Percentiles rank a stretch among this genome's conserved stretches.
phyloP scores from a whole-genome alignment of 2,797 vertebrate genomes.

The Melanotaenia boesemani region DNA sequence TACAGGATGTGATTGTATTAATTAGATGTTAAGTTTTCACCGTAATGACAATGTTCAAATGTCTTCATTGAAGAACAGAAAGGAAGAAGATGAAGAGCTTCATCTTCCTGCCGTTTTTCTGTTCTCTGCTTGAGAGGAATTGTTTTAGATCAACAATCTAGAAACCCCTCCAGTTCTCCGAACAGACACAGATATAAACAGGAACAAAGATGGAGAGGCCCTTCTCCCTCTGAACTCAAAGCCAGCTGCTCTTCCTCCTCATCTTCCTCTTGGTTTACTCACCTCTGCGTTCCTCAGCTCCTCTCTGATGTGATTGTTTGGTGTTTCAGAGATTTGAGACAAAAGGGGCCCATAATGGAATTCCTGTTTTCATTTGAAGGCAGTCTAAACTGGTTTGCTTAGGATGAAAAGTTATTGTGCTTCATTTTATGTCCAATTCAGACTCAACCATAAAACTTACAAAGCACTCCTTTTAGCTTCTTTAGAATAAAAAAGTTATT shows the following conservation, averaged over 20 bases:
- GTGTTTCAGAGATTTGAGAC: slow-evolving; percentile 38
- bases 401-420: neutral
- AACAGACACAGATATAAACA: slow-evolving; percentile 66
- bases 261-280: slow-evolving; percentile 28
- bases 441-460: too few relatives aligned
- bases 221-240: slow-evolving; percentile 60
- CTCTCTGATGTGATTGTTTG: slow-evolving; percentile 52
- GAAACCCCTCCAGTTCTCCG: slow-evolving; percentile 26
- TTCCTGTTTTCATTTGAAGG: slow-evolving; percentile 28
- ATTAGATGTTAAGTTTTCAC: neutral
- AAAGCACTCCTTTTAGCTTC: too few relatives aligned
- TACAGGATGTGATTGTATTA: neutral
- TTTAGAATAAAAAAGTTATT: too few relatives aligned
- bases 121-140: slow-evolving; percentile 53
- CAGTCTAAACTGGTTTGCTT: slow-evolving; percentile 16
- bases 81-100: neutral
- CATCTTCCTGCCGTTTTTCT: slow-evolving; percentile 42
- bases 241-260: slow-evolving; percentile 54
- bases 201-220: slow-evolving; percentile 58
- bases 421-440: neutral
- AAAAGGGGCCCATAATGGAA: slow-evolving; percentile 38
- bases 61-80: slow-evolving; percentile 1
- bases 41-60: neutral
- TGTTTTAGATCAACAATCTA: slow-evolving; percentile 48
- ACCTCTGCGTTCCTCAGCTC: slow-evolving; percentile 10